Evolutionary conservation across 2,797 vertebrate genomes (phyloP), one percentile per base, ranked within the genome.

Genomic region (Helarctos malayanus): DNA sequence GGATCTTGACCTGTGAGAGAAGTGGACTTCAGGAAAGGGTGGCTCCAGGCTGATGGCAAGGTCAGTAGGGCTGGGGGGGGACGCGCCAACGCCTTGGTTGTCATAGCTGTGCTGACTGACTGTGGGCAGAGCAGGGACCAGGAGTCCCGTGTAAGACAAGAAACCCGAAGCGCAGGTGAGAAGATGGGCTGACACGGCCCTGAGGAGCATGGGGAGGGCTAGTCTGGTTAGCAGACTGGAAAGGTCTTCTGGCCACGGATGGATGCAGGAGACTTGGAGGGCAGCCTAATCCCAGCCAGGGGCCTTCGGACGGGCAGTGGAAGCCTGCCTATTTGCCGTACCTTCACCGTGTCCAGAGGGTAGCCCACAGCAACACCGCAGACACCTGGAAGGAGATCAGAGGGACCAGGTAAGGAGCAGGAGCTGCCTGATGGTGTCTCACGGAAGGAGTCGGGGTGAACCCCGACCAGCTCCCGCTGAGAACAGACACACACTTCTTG

Each of bases 331-430:
- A 4, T 79, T 79, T 29, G 2, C 79, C 3, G 0, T 98, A 99
- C 99, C 99, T 99, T 99, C 76, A 99, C 98, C 2, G 99, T 99
- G 95, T 99, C 99, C 98, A 99, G 96, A 0, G 99, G 99, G 95
- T 99, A 99, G 45, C 99, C 99, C 90, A 99, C 99, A 3, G 99
- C 99, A 87, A 99, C 99, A 49, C 99, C 99, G 82, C 99, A 99
- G 41, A 99, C 98, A 41, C 99, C 99, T 99, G 97, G 45, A 99
- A 98, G 69, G 96, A 81, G 63, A 86, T 15, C 27, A 79, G 75
- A 81, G 6, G 5, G 25, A 7, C 16, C 3, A 0, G 1, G 21
- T 94, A 76, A 93, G 86, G 10, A 7, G 35, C 3, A 0, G 82
- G 7, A 29, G 56, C 19, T 7, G 16, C 3, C 15, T 1, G 10